Evolutionary conservation across 2,888 invertebrate species (phyloP), one percentile per base, ranked within the genome.

Genomic region (Adelognathus sp.): DNA sequence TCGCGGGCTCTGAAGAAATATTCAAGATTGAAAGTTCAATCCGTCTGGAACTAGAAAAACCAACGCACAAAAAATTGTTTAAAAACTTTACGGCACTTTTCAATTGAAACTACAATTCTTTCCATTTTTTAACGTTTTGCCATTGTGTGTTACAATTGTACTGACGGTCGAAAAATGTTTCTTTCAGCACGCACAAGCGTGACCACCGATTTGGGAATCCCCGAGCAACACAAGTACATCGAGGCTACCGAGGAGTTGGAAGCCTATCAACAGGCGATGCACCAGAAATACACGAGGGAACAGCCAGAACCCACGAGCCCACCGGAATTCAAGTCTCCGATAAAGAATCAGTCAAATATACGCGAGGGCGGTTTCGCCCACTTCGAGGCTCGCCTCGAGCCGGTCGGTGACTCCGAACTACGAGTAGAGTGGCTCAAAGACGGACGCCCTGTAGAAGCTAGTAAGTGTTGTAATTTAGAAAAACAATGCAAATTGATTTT

Each of bases 281-380:
- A 96, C 86, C 95, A 96, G 86, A 96, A 95, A 82, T 96, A 96
- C 87, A 94, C 95, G 81, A 95, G 96, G 87, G 97, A 97, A 92
- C 93, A 94, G 74, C 96, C 96, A 46, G 97, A 97, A 92, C 95
- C 96, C 87, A 94, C 94, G 46, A 94, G 95, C 83, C 95, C 95
- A 85, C 98, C 98, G 76, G 96, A 96, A 92, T 98, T 98, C 91
- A 97, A 97, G 92, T 95, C 96, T 31, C 97, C 97, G 50, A 96
- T 98, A 82, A 96, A 96, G 91, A 97, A 97, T 92, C 97, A 97
- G 92, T 92, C 95, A 66, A 95, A 95, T 88, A 94, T 97, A 88
- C 95, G 96, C 88, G 98, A 98, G 93, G 97, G 98, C 84, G 98
- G 97, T 83, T 98, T 97, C 88, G 98, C 98, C 84, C 98, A 98